A percentile compares a stretch with the other conserved stretches of the same genome.
phyloP scores from a whole-genome alignment of 2,797 vertebrate genomes.

The Dendrocincla tyrannina region DNA sequence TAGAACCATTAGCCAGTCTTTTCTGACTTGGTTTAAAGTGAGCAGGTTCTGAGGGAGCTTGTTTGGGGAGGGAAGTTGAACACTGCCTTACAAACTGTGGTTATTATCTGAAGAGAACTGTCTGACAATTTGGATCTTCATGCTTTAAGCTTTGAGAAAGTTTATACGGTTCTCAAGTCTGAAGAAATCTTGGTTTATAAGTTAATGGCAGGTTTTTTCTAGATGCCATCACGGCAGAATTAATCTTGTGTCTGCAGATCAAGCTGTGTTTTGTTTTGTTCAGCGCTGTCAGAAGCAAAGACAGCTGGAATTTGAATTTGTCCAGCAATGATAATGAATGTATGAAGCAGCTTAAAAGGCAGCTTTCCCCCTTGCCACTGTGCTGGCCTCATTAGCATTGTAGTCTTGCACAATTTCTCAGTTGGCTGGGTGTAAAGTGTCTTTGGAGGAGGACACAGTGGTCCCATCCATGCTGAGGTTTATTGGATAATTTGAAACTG shows the following conservation, averaged over 20 bases:
- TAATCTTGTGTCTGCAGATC: constrained; percentile 28
- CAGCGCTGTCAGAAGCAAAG: constrained; percentile 26
- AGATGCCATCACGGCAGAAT: background rate
- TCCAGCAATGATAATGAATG: constrained; percentile 23
- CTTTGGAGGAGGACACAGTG: background rate
- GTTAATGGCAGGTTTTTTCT: background rate
- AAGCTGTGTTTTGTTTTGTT: constrained; percentile 50
- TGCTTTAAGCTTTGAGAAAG: constrained; percentile 5
- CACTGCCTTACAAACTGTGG: background rate
- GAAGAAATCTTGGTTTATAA: constrained; percentile 27
- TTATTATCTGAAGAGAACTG: background rate
- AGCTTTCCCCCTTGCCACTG: constrained; percentile 37
- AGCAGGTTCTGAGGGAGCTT: background rate
- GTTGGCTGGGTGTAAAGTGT: background rate
- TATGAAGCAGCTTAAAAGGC: constrained; percentile 30
- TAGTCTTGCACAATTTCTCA: constrained; percentile 15
- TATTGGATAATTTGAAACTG: background rate
- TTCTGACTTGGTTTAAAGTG: background rate
- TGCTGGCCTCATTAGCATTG: background rate
- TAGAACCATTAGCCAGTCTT: background rate
- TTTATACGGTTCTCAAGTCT: constrained; percentile 1
- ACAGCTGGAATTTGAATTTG: constrained; percentile 48
- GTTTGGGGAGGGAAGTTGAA: background rate
- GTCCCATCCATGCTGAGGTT: background rate
- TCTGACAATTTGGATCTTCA: background rate